Evolutionary conservation across 23 tunicate species (phyloP).

Genomic region (Botrylloides violaceus): DNA sequence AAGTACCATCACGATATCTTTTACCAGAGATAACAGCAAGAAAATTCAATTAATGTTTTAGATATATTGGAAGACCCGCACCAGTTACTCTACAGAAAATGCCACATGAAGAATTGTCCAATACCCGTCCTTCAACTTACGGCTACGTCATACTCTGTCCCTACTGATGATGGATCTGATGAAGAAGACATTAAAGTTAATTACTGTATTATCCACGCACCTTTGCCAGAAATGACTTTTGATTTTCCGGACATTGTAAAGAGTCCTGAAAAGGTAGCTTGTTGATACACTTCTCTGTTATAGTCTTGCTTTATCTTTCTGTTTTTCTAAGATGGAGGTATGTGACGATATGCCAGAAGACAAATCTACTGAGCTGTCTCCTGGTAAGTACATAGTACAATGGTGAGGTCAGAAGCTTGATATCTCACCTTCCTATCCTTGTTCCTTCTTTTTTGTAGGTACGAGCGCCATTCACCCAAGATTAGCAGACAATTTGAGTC

Average conservation of each 20-base stretch:
- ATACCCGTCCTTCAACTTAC: background rate
- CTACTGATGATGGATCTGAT: background rate
- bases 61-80: constrained; percentile 26
- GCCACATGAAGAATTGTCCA: constrained; percentile 1
- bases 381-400: too few relatives aligned
- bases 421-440: too few relatives aligned
- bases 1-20: too few relatives aligned
- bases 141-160: background rate
- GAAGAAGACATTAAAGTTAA: background rate
- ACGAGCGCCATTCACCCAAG: too few relatives aligned
- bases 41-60: background rate
- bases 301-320: too few relatives aligned
- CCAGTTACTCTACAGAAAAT: constrained; percentile 22
- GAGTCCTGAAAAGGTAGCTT: background rate
- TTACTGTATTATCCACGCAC: constrained; percentile 18
- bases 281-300: too few relatives aligned
- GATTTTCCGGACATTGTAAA: background rate
- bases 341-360: too few relatives aligned
- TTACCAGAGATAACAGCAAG: background rate
- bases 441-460: too few relatives aligned
- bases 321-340: too few relatives aligned
- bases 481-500: too few relatives aligned
- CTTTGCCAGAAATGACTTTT: constrained; percentile 25
- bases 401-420: too few relatives aligned
- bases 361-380: too few relatives aligned